Base-by-base conservation (phyloP, 2,797 vertebrate genomes). In the Sphenodon punctatus region DNA sequence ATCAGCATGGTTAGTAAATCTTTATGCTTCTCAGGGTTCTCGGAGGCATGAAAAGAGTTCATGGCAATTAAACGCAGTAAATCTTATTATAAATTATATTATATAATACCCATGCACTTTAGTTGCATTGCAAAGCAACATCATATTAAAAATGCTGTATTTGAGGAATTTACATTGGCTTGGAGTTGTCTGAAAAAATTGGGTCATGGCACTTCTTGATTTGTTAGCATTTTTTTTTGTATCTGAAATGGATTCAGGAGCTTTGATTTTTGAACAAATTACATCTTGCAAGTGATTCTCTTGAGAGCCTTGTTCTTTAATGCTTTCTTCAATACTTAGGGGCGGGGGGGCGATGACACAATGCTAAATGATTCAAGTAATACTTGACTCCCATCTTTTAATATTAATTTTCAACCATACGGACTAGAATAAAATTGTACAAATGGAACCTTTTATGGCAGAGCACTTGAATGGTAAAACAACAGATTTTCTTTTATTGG, bases 391-490 rank as follows among this genome's bases (percentile, higher is more conserved):
- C 13, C 10, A 5, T 25, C 27, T 82, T 80, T 85, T 74, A 64
- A 72, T 69, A 60, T 17, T 45, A 10, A 64, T 39, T 89, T 85
- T 60, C 66, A 51, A 71, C 42, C 2, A 0, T n/a, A 75, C 2
- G 83, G 15, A 10, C 38, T 71, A 66, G 81, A 81, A 39, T 1
- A 73, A 89, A 81, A 90, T 75, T 83, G 78, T 46, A 25, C 8
- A 63, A 43, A 64, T 71, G 78, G 84, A 87, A 60, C 10, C 70
- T 30, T 87, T 90, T 75, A 85, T 89, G 85, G 82, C 85, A 74
- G 76, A 85, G 74, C 78, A 65, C 67, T 30, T 27, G 51, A 17
- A 53, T 27, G 51, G 19, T 53, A 17, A 30, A 27, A 27, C 51
- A 53, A 16, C 53, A 51, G 17, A 19, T 30, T 17, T 19, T 27